These are phyloP conservation scores for Amblyornis subalaris DNA, from an alignment of 2,113 vertebrate species.

Conservation along the genomic window DNA sequence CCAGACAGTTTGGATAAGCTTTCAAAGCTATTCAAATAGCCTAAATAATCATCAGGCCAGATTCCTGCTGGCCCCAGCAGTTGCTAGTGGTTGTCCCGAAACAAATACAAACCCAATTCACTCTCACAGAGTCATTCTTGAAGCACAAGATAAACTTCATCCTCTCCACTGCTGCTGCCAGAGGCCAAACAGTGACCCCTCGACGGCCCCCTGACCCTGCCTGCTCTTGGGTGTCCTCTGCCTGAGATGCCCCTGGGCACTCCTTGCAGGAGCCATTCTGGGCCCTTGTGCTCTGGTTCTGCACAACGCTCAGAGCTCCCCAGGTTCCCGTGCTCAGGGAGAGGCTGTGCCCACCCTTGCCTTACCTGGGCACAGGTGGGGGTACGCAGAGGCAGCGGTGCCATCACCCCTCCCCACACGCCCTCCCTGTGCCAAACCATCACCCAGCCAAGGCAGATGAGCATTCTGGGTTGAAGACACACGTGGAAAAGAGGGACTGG, in stretches of 20 bases:
- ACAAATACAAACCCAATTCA: not conserved
- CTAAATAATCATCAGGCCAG: not conserved
- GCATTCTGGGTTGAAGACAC: not conserved
- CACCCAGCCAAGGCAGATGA: fast-evolving
- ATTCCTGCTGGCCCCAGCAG: not conserved
- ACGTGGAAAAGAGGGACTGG: fast-evolving
- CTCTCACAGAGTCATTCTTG: not conserved
- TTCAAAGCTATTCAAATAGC: not conserved
- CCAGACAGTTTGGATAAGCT: not conserved
- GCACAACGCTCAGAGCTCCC: fast-evolving
- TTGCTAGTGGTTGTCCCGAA: not conserved
- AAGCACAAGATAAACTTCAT: not conserved
- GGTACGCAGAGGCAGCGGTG: not conserved
- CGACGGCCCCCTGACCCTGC: fast-evolving
- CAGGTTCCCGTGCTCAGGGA: fast-evolving
- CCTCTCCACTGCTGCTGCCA: not conserved
- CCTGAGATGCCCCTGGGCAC: fast-evolving
- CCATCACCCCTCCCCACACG: fast-evolving
- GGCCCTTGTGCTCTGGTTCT: too few species aligned
- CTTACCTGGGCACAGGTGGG: not conserved
- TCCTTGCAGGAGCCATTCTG: fast-evolving
- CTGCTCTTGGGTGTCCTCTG: fast-evolving
- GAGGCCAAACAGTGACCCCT: not conserved
- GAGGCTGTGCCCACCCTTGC: fast-evolving
- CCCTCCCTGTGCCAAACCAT: not conserved